These are phyloP conservation scores for Cordilura impudica DNA, from an alignment of 2,888 invertebrate species.

Conservation along the genomic window DNA sequence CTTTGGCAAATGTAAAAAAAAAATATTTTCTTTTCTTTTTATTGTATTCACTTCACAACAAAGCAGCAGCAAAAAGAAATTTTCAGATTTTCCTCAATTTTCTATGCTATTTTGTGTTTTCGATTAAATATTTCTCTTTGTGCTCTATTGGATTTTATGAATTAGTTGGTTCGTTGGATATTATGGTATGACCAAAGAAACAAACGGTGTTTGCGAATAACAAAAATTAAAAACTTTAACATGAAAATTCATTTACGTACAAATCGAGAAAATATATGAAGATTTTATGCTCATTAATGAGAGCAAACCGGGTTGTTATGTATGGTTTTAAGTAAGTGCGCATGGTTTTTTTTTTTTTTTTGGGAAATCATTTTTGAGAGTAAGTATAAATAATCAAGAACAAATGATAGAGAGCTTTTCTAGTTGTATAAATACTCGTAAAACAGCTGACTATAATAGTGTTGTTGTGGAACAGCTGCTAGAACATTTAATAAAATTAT, in stretches of 20 bases:
- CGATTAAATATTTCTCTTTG: no score
- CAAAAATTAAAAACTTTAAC: conserved; percentile 3
- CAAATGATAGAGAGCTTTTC: no score
- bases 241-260: neutral
- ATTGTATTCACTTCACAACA: neutral
- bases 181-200: conserved; percentile 52
- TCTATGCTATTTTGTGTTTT: neutral
- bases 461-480: no score
- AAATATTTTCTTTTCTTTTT: neutral
- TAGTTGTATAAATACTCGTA: no score
- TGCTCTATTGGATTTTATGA: conserved; percentile 46
- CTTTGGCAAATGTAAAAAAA: conserved; percentile 12
- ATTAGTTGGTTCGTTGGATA: conserved; percentile 35
- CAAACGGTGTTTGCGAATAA: conserved; percentile 40
- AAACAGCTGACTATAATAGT: no score
- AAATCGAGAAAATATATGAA: neutral
- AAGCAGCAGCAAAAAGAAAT: conserved; percentile 4
- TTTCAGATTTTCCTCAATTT: neutral
- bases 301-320: no score
- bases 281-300: neutral
- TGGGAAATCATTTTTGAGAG: no score
- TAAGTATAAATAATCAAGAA: no score
- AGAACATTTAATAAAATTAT: no score
- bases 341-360: no score
- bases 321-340: no score